Evolutionary conservation across 2,888 invertebrate genomes (phyloP), one percentile per base, ranked within the genome.

Genomic region (Rotaria magnacalcarata): DNA sequence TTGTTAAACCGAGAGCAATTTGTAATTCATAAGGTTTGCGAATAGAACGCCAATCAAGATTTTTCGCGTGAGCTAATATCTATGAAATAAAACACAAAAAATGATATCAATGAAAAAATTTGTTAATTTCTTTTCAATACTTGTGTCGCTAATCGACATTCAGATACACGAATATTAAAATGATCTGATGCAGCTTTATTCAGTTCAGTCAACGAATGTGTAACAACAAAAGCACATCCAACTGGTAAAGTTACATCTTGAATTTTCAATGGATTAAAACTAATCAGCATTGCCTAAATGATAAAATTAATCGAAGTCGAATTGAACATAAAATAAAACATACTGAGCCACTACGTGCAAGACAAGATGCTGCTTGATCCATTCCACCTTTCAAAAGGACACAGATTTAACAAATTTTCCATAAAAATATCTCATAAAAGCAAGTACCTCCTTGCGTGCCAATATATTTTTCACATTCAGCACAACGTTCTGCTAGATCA

Each of bases 361-460:
- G 93, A 91, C 97, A 95, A 85, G 96, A 96, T 89, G 97, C 97
- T 0, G 99, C 97, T 92, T 99, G 99, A 92, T 99, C 99, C 99
- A 99, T 99, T 87, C 99, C 99, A 74, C 99, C 67, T 67, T 5
- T 58, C 2, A n/a, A 58, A n/a, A 58, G n/a, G n/a, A 50, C 50
- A 50, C 50, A 14, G 19, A 21, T 1, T 19, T 54, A 21, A 21
- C 21, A 3, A 54, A 21, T 7, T 21, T 52, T 52, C 21, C 0
- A 54, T 19, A 60, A 11, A 0, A 60, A 60, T n/a, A 11, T n/a
- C 24, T n/a, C 1, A 60, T 11, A 2, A 5, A 34, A 34, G 7
- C 34, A 34, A 34, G 34, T 67, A 67, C 67, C 99, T 47, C 99
- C 98, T 91, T 96, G 95, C 1, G 98, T 97, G 43, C 99, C 99